phyloP scores from a whole-genome alignment of 1,140 invertebrate genomes.

The Ceratosolen fusciceps region DNA sequence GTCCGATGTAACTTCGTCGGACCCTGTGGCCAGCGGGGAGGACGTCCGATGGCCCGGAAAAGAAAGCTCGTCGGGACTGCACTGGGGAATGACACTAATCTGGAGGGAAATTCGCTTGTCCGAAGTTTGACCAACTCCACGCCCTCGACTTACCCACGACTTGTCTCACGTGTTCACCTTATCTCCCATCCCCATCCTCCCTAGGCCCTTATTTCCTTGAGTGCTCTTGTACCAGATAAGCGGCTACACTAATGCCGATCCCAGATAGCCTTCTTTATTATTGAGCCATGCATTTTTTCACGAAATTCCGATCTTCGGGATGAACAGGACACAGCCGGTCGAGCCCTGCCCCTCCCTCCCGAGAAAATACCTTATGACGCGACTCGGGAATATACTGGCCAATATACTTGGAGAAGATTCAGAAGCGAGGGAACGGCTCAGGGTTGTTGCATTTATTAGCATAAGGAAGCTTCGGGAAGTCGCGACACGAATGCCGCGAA shows the following conservation, averaged over 20 bases:
- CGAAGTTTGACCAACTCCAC: neutral
- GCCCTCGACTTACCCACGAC: neutral
- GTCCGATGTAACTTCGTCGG: neutral
- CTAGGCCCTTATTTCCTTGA: slow-evolving; percentile 10
- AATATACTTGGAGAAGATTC: no score
- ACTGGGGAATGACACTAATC: slow-evolving; percentile 34
- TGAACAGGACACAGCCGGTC: no score
- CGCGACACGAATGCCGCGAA: no score
- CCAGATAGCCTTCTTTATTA: slow-evolving; percentile 5
- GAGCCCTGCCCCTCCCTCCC: no score
- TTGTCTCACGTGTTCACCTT: slow-evolving; percentile 16
- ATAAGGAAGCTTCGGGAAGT: no score
- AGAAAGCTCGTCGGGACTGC: neutral
- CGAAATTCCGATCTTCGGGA: neutral
- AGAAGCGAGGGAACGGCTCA: no score
- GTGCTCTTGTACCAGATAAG: slow-evolving; percentile 4
- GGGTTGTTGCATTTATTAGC: no score
- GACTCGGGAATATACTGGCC: no score
- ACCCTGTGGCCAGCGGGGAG: slow-evolving; percentile 18
- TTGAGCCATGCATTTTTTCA: neutral
- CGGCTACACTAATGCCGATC: neutral
- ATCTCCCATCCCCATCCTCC: neutral
- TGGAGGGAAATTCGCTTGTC: slow-evolving; percentile 32
- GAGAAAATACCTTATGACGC: no score
- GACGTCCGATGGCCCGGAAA: slow-evolving; percentile 28